Conservation (phyloP, 2,888 invertebrate species). For the Ophion ventricosus region DNA sequence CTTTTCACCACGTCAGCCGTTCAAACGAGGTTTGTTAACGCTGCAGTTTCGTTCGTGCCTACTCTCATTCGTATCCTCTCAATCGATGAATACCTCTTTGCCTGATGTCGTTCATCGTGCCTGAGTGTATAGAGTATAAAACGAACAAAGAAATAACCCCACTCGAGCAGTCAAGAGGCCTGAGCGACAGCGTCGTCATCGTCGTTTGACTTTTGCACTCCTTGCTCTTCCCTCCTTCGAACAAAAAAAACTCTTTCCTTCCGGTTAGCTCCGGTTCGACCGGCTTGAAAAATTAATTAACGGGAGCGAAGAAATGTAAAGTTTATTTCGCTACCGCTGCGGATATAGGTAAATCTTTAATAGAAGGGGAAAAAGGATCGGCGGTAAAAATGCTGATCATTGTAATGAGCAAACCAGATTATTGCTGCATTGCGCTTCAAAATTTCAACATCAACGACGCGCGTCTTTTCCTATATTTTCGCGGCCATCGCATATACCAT, state of each 20-base stretch:
- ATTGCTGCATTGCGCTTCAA: too few species aligned
- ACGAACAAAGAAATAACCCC: conserved; percentile 66
- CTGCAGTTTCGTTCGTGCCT: conserved; percentile 43
- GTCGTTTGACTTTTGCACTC: conserved; percentile 12
- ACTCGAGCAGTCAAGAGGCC: conserved; percentile 63
- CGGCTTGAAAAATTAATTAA: background rate
- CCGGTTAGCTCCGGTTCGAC: background rate
- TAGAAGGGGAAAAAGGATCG: background rate
- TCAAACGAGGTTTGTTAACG: conserved; percentile 68
- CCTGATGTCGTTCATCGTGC: conserved; percentile 51
- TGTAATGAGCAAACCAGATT: background rate
- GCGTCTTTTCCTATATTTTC: too few species aligned
- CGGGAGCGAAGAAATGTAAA: background rate
- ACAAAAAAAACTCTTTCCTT: background rate
- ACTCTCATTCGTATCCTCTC: conserved; percentile 55
- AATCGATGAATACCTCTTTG: conserved; percentile 68
- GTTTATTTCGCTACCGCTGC: background rate
- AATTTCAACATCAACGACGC: too few species aligned
- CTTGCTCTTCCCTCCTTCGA: conserved; percentile 17
- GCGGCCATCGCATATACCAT: background rate
- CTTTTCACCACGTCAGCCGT: conserved; percentile 59
- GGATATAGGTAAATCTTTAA: background rate
- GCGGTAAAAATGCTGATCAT: background rate
- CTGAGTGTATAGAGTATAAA: conserved; percentile 20
- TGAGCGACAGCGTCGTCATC: conserved; percentile 33